Evolutionary conservation across 2,888 invertebrate genomes (phyloP).

Genomic region (Eupithecia vulgata): DNA sequence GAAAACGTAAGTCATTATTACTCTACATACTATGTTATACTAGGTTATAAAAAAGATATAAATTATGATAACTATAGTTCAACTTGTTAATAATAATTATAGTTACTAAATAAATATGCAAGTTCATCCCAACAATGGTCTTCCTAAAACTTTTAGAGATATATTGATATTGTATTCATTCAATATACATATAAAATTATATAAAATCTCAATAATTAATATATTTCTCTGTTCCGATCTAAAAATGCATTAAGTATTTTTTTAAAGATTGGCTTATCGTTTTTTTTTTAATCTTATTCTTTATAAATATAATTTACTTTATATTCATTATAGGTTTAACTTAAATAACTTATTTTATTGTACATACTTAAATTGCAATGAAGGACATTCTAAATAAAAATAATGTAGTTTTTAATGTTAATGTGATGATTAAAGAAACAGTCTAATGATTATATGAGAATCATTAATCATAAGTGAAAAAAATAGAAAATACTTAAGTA

Average conservation of each 20-base stretch:
- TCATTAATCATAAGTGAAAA: neutral
- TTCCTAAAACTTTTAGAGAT: slow-evolving; percentile 51
- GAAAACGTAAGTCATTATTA: neutral
- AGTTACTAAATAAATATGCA: slow-evolving; percentile 22
- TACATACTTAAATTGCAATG: slow-evolving; percentile 21
- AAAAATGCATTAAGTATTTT: neutral
- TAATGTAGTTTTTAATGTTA: neutral
- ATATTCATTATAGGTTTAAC: neutral
- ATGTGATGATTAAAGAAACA: neutral
- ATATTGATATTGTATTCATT: slow-evolving; percentile 5
- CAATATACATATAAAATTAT: neutral
- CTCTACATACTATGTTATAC: too few relatives aligned
- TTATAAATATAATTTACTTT: neutral
- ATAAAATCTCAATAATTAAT: neutral
- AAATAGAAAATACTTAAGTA: neutral
- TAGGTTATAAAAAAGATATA: too few relatives aligned
- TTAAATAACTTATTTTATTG: neutral
- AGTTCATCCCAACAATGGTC: slow-evolving; percentile 53
- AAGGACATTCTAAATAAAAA: slow-evolving; percentile 34
- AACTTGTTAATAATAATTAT: slow-evolving; percentile 3
- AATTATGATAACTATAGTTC: too few relatives aligned
- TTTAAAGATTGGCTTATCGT: neutral
- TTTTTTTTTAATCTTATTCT: neutral
- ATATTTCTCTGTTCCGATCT: neutral
- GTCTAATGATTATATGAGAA: neutral